Evolutionary conservation across 2,888 invertebrate species (phyloP), one percentile per base, ranked within the genome.

Genomic region (Pasiphila rectangulata): DNA sequence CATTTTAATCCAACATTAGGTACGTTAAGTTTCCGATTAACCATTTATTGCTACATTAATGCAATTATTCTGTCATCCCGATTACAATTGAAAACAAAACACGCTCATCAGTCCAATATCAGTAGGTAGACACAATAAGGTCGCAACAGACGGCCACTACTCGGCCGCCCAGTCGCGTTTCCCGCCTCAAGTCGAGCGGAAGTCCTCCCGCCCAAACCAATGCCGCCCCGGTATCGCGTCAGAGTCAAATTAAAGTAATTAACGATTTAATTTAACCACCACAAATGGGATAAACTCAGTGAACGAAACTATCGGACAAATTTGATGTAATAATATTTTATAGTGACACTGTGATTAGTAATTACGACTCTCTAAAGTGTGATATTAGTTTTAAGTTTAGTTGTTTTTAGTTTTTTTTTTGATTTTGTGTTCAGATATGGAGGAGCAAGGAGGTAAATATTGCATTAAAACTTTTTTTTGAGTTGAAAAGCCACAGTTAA

Each of bases 381-480:
- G 86, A 86, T 86, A 85, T 70, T 85, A 86, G 84, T 64, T 60
- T 50, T 83, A 81, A 76, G 79, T 75, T 74, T 51, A 50, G 44
- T 51, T 39, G 48, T 57, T 52, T 51, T 58, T 70, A 63, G 63
- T 63, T 62, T 54, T 64, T 55, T 61, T 56, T 37, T 57, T 57
- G 61, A 23, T 66, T 59, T 64, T 64, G 63, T 64, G 56, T 56
- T 55, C 49, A 57, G 46, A 56, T 30, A 86, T 86, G 86, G 86
- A 83, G 57, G 86, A 85, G 55, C 75, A 83, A 59, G 81, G 72
- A 77, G 86, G 86, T 86, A 66, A 69, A 60, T 60, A 39, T 37
- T 27, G 44, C 54, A 48, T 9, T n/a, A n/a, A n/a, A n/a, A n/a
- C n/a, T 34, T 46, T 5, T 45, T 30, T 20, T 27, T 36, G n/a